Base-by-base conservation (phyloP, 2,888 invertebrate species). In the Julus scandinavius region DNA sequence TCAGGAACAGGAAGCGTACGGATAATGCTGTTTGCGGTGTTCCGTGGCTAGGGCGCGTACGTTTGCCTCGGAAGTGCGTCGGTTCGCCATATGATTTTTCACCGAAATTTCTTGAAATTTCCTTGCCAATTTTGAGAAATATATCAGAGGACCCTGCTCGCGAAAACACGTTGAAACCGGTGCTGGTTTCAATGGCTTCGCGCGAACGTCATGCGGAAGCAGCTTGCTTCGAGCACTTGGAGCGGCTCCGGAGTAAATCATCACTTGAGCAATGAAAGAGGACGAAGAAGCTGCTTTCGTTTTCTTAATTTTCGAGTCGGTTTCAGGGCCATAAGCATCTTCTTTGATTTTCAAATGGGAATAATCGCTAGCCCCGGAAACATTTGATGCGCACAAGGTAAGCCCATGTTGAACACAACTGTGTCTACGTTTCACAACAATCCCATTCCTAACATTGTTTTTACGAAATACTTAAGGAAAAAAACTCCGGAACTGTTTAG, bases 21-120 rank as follows among this genome's bases (percentile, higher is more conserved):
- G 72, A 72, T 72, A 72, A 72, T 72, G 72, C 72, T 29, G 72
- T 29, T 72, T 9, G n/a, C n/a, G 72, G 72, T 29, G 72, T 72
- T 20, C 72, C 72, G 72, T 72, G 72, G 29, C 72, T 72, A 72
- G 72, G 72, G 9, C 72, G 29, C 72, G 72, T 72, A 29, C 72
- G 29, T n/a, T 7, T 5, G 72, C 72, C 72, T 72, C 72, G 72
- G 20, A 72, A 29, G 58, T 58, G 58, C n/a, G n/a, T 49, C n/a
- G 72, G 72, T 17, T 2, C 17, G 20, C 17, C 4, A n/a, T n/a
- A n/a, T n/a, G n/a, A n/a, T n/a, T n/a, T 3, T 3, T 72, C n/a
- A 7, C n/a, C 29, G 72, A 72, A 4, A 7, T 72, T 72, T 72
- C 72, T 1, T 5, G 29, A 72, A 72, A 72, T 72, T 29, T 72